Evolutionary conservation across 2,113 vertebrate genomes (phyloP).

Genomic region (Budorcas taxicolor): DNA sequence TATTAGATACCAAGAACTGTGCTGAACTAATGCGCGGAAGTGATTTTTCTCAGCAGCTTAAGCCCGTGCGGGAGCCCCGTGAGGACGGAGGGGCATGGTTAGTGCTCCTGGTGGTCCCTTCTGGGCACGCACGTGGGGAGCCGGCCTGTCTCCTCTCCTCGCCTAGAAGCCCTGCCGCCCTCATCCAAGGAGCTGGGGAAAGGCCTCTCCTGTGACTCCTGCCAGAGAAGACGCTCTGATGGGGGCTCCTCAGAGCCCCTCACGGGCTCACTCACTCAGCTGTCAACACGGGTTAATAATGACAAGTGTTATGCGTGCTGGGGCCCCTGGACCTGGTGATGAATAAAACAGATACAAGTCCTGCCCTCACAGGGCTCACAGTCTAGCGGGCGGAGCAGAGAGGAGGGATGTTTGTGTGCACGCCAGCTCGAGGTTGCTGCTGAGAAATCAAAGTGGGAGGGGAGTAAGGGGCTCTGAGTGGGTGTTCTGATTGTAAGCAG

Average conservation of each 20-base stretch:
- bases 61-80: fast-evolving
- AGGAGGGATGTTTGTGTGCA: fast-evolving
- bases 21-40: fast-evolving
- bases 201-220: not conserved
- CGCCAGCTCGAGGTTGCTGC: no score
- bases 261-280: fast-evolving
- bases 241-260: fast-evolving
- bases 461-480: not conserved
- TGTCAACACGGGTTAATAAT: fast-evolving
- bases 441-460: not conserved
- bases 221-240: not conserved
- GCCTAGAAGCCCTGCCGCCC: fast-evolving
- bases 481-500: not conserved
- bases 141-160: fast-evolving
- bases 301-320: not conserved
- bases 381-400: not conserved
- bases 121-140: fast-evolving
- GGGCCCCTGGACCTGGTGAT: no score
- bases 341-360: fast-evolving
- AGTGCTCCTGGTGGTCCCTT: fast-evolving
- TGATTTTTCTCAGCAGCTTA: not conserved
- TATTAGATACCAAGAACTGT: not conserved
- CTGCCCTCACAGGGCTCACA: fast-evolving
- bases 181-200: no score
- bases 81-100: not conserved